Base-by-base conservation (phyloP, 1,140 invertebrate genomes). In the Hesperophylax magnus region DNA sequence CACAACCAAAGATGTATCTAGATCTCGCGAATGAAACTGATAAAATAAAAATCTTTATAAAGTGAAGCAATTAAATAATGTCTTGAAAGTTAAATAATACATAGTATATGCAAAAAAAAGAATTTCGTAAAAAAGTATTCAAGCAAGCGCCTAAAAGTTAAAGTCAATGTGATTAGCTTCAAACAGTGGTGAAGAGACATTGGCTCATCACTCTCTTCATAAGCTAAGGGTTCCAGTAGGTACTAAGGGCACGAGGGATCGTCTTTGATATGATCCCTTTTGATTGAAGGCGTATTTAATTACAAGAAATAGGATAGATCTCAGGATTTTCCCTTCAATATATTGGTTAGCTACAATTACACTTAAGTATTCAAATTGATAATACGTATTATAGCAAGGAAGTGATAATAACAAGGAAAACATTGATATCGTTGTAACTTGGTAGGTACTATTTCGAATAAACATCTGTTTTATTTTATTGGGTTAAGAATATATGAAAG, bases 211-310 rank as follows among this genome's bases (percentile, higher is more conserved):
- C 20, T n/a, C 5, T 18, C 56, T 20, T 20, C 6, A n/a, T 8
- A 58, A 18, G 56, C 56, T 18, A 58, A 47, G 39, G 39, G 56
- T 58, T 18, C 56, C 5, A n/a, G 17, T 8, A 58, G n/a, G n/a
- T n/a, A n/a, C n/a, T 1, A 22, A 58, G 20, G 54, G 56, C 6
- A 47, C 39, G n/a, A 18, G 56, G n/a, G 56, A 6, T 58, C 8
- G n/a, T 58, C 61, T 65, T 65, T 65, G 24, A 65, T 65, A 65
- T 22, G 18, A 65, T 65, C 61, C 61, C 24, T 65, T 65, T 65
- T 65, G 24, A 65, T 65, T 65, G 61, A 65, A 27, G 14, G 14
- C 61, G 22, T 65, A 24, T 65, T 65, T 65, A 65, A 31, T 65
- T 31, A 65, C 24, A 65, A 22, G 15, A 22, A 24, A 15, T 31